Conservation (phyloP, 1,140 invertebrate species). For the Dryas iulia region DNA sequence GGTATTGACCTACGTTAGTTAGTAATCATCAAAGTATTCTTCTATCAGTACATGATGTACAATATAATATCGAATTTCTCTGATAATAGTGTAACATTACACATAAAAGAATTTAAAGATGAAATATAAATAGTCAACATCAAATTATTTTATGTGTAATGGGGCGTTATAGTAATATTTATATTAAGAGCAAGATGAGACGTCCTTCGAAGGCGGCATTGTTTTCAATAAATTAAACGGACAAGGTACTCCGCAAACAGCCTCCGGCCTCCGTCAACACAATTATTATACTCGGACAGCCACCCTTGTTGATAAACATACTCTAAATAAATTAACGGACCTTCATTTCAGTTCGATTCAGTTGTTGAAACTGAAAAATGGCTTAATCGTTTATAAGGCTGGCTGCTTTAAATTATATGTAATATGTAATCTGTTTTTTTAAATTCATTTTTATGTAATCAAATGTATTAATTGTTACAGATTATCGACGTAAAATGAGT, state of each 20-base stretch:
- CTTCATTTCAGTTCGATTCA: slow-evolving; percentile 31
- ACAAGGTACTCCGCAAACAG: slow-evolving; percentile 61
- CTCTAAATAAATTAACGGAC: slow-evolving; percentile 76
- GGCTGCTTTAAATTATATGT: not conserved
- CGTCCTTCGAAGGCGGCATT: slow-evolving; percentile 49
- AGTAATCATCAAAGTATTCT: too few species aligned
- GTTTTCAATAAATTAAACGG: slow-evolving; percentile 78
- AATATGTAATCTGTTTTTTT: too few species aligned
- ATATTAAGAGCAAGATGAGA: slow-evolving; percentile 20
- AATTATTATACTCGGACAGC: slow-evolving; percentile 79
- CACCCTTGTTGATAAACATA: slow-evolving; percentile 70
- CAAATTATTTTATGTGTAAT: too few species aligned
- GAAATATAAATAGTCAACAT: too few species aligned
- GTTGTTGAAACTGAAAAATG: slow-evolving; percentile 3
- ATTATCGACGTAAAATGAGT: slow-evolving; percentile 52
- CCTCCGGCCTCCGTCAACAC: slow-evolving; percentile 71
- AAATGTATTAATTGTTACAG: slow-evolving; percentile 33
- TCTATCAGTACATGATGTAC: too few species aligned
- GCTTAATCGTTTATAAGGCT: slow-evolving; percentile 27
- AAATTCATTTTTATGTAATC: too few species aligned
- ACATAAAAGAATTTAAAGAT: not conserved
- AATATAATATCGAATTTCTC: too few species aligned
- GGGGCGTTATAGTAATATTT: too few species aligned
- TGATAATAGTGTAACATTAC: too few species aligned
- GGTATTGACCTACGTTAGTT: too few species aligned